Base-by-base conservation (phyloP, 2,797 vertebrate genomes). In the Gymnothorax reevesii region DNA sequence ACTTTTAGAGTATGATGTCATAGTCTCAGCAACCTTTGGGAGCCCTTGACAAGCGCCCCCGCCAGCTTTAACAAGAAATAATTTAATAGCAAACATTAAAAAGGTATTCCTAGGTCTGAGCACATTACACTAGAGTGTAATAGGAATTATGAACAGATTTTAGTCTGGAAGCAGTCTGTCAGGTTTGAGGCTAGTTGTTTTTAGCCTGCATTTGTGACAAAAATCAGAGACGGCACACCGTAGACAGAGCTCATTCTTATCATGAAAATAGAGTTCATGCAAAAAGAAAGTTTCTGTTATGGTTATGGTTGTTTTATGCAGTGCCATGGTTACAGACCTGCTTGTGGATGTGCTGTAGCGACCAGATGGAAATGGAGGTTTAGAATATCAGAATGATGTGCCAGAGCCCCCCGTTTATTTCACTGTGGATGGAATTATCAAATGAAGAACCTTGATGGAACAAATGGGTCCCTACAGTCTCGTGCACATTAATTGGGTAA, bases 251-350 rank as follows among this genome's bases (percentile, higher is more conserved):
- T 79, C 71, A 57, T 57, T 69, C 75, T 66, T 22, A 17, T 82
- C 42, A 83, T 87, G 84, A 85, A 85, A 77, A 85, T 82, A 33
- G 75, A 57, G 55, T 66, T 57, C 57, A 75, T 82, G 84, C 42
- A 71, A 27, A 57, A 75, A 6, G 1, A 55, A n/a, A 57, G 79
- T 25, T 77, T 7, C 33, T 77, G 73, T 69, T 82, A n/a, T 82
- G 79, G n/a, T 79, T 0, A 17, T 83, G 64, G 73, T 64, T 86
- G 86, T 88, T 89, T 86, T 59, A 55, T 1, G 52, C 42, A 83
- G 86, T 86, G 17, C 86, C 55, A 87, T 86, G 89, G 88, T 85
- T 82, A 83, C 83, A 9, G 2, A 12, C n/a, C 57, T 83, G 57
- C 69, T 60, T 85, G 71, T 33, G 69, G 66, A 33, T 83, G 66